Evolutionary conservation across 2,113 vertebrate species (phyloP).

Genomic region (Oceanodroma tethys): DNA sequence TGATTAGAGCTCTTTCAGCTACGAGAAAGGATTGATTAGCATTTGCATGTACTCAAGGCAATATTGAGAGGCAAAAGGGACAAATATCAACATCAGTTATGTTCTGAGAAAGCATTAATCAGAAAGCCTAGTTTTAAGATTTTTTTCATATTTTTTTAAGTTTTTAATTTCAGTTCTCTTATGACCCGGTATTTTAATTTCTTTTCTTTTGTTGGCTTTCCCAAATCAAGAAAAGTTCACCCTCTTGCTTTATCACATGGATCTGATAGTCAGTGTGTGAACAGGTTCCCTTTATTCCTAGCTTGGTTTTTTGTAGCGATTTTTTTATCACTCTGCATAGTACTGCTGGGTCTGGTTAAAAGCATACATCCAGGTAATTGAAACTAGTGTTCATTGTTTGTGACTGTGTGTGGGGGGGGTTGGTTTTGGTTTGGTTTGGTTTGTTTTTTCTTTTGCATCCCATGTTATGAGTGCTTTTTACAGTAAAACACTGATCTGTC

Average conservation of each 20-base stretch:
- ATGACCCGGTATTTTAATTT: constrained; percentile 7
- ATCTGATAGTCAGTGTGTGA: constrained; percentile 59
- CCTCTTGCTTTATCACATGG: constrained; percentile 61
- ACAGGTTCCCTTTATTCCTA: constrained; percentile 64
- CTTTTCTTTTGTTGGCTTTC: not conserved
- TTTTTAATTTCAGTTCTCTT: constrained; percentile 17
- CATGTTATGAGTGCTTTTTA: constrained; percentile 29
- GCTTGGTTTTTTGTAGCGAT: constrained; percentile 59
- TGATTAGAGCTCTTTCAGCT: constrained; percentile 82
- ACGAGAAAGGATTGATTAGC: constrained; percentile 75
- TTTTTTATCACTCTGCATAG: constrained; percentile 67
- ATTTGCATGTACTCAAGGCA: constrained; percentile 77
- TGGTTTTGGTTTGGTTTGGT: not conserved
- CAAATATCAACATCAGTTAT: constrained; percentile 70
- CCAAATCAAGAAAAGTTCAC: constrained; percentile 62
- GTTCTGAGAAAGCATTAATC: constrained; percentile 66
- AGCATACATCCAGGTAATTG: constrained; percentile 66
- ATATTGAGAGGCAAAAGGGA: constrained; percentile 67
- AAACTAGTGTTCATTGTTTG: constrained; percentile 57
- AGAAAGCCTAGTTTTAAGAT: constrained; percentile 48
- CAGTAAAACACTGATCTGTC: not conserved
- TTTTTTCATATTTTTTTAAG: not conserved
- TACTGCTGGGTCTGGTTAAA: constrained; percentile 73
- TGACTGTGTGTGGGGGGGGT: constrained; percentile 22
- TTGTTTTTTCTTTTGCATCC: not conserved